phyloP scores from a whole-genome alignment of 2,888 invertebrate species.

The Polyommatus iphigenia region DNA sequence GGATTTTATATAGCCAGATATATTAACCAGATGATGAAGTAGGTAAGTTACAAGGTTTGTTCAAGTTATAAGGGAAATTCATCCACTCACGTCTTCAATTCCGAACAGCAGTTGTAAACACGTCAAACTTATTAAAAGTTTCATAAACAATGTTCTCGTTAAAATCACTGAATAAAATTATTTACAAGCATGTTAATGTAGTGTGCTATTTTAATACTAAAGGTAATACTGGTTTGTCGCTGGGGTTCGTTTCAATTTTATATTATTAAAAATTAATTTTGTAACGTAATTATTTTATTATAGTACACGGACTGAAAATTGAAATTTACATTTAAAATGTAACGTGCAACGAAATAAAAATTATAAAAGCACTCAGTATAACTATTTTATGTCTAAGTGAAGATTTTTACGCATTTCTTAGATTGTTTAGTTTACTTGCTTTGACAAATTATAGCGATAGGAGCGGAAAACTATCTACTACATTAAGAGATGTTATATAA shows the following conservation, averaged over 20 bases:
- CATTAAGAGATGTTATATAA: background rate
- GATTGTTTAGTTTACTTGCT: background rate
- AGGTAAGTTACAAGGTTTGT: no score
- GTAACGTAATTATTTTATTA: background rate
- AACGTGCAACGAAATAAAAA: background rate
- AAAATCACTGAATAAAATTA: slow-evolving; percentile 19
- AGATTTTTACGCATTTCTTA: background rate
- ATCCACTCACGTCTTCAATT: background rate
- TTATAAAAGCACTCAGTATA: background rate
- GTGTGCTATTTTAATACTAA: slow-evolving; percentile 23
- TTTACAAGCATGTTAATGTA: slow-evolving; percentile 22
- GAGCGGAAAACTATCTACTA: background rate
- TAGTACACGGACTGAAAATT: background rate
- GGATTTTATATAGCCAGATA: no score
- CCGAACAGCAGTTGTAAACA: background rate
- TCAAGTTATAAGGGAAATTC: no score
- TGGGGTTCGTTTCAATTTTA: background rate
- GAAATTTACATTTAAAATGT: background rate
- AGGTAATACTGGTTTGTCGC: slow-evolving; percentile 26
- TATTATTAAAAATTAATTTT: background rate
- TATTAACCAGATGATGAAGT: no score
- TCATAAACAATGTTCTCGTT: background rate
- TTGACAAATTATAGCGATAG: background rate
- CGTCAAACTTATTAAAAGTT: background rate
- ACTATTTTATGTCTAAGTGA: no score